Evolutionary conservation across 2,888 invertebrate genomes (phyloP), one percentile per base, ranked within the genome.

Genomic region (Synanthedon vespiformis): DNA sequence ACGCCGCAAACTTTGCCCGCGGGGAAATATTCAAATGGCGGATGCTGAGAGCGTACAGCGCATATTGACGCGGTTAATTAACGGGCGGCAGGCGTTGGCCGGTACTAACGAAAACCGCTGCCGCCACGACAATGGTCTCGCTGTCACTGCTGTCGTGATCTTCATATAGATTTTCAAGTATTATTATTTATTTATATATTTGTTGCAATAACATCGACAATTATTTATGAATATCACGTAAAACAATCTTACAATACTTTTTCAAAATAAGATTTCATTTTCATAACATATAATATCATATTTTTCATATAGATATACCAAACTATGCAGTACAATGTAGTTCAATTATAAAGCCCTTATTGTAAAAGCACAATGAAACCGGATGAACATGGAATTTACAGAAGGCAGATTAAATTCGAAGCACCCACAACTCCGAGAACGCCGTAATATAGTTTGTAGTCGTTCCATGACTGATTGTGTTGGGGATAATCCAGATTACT

Each of bases 401-500:
- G 44, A 44, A 51, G 51, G 54, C 40, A 52, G 54, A 56, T 56
- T 56, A 56, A 56, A 56, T 56, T 56, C 52, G 54, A 56, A 54
- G 52, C 54, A 52, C 51, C 51, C 51, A 52, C 48, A 56, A 54
- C 51, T 47, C 47, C 51, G 47, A 57, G 57, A 51, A 61, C 62
- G 58, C 63, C 61, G 70, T 70, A 69, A 69, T 60, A 67, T 69
- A 67, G 57, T 34, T 10, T 40, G 48, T 52, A 44, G 72, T 71
- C 70, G 67, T 73, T 63, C 67, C 61, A 61, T 65, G 60, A 70
- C 69, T 73, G 64, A 78, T 77, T 74, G 72, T 68, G 63, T 70
- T 62, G 58, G 53, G 70, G 80, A 80, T 80, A 67, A 81, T 80
- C 77, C 77, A 69, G 74, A 77, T 79, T 76, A 73, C 59, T 63